Evolutionary conservation across 1,140 invertebrate genomes (phyloP).

Genomic region (Pseudoatta argentina): DNA sequence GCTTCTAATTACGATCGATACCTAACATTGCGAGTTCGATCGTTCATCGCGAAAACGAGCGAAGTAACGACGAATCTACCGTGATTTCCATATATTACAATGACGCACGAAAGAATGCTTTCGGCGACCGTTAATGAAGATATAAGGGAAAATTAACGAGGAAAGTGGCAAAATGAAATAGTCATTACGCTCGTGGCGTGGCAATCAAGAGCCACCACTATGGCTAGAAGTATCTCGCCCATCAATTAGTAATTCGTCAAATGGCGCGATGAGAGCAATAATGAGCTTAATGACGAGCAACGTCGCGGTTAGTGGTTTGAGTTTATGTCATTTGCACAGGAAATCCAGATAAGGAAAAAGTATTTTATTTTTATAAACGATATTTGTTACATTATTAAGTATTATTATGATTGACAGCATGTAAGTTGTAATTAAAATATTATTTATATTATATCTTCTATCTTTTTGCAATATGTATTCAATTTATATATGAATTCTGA

Average conservation of each 20-base stretch:
- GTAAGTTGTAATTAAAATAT: too few relatives aligned
- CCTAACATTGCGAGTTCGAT: conserved; percentile 60
- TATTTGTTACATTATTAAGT: too few relatives aligned
- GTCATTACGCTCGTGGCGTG: neutral
- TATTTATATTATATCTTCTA: neutral
- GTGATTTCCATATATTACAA: conserved; percentile 4
- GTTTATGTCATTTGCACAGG: neutral
- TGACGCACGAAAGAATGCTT: conserved; percentile 47
- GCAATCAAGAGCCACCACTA: conserved; percentile 21
- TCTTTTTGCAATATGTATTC: neutral
- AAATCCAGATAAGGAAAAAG: neutral
- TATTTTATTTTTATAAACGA: neutral
- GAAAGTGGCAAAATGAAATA: conserved; percentile 4
- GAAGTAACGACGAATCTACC: conserved; percentile 51
- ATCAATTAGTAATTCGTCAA: conserved; percentile 62
- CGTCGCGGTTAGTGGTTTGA: conserved; percentile 15
- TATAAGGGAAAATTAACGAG: conserved; percentile 11
- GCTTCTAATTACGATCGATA: conserved; percentile 62
- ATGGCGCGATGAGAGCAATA: conserved; percentile 68
- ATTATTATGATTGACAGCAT: too few relatives aligned
- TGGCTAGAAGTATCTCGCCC: conserved; percentile 44
- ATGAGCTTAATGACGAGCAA: conserved; percentile 73
- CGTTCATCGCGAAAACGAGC: conserved; percentile 63
- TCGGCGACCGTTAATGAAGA: conserved; percentile 15
- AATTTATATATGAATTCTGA: neutral